These are phyloP conservation scores for Montipora capitata DNA, from an alignment of 92 coral and sea anemone species.

Conservation along the genomic window DNA sequence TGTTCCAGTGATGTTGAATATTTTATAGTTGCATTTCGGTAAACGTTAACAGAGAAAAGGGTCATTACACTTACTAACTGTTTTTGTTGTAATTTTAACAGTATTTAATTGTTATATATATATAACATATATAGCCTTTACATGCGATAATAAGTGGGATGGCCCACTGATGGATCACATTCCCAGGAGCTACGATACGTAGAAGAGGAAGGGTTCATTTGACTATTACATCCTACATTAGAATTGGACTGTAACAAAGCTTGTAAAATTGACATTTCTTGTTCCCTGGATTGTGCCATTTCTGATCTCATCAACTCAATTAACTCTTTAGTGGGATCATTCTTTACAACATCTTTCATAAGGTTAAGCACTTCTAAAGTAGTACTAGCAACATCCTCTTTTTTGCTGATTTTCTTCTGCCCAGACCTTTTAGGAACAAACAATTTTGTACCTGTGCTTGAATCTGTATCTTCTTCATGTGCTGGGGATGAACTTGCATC, in stretches of 20 bases:
- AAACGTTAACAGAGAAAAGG: slow-evolving; percentile 1
- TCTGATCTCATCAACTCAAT: slow-evolving; percentile 42
- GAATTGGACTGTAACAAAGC: slow-evolving; percentile 10
- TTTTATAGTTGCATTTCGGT: neutral
- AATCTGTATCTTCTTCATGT: neutral
- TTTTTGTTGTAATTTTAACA: neutral
- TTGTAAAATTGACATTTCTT: slow-evolving; percentile 32
- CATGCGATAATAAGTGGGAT: slow-evolving; percentile 1
- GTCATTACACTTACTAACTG: neutral
- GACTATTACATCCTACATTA: slow-evolving; percentile 7
- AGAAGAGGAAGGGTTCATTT: slow-evolving; percentile 17
- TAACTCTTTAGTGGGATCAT: slow-evolving; percentile 50
- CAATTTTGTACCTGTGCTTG: neutral
- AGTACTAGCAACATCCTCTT: slow-evolving; percentile 16
- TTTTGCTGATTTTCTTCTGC: slow-evolving; percentile 5
- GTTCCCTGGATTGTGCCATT: slow-evolving; percentile 41
- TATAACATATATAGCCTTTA: neutral
- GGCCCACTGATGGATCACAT: neutral
- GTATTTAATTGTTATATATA: neutral
- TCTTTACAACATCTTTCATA: slow-evolving; percentile 40
- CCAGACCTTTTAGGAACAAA: slow-evolving; percentile 16
- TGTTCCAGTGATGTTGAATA: slow-evolving; percentile 1
- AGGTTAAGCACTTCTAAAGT: slow-evolving; percentile 46
- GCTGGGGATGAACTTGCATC: slow-evolving; percentile 10
- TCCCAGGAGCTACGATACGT: slow-evolving; percentile 13